Conservation (phyloP, 1,140 invertebrate species). For the Aradophagus sp. region DNA sequence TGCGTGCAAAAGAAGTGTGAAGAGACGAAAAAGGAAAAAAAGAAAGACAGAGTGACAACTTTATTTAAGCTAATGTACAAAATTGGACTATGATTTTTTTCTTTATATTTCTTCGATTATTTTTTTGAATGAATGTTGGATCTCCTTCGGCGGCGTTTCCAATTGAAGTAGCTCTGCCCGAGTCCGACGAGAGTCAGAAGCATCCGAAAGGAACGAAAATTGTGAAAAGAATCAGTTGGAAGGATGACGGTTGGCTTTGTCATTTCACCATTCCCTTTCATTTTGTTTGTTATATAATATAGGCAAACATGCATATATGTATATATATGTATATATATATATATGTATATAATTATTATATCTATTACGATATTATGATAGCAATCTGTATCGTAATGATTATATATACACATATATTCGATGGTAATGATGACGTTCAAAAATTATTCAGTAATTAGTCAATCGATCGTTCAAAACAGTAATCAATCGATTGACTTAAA, state of each 20-base stretch:
- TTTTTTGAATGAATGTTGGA: conserved; percentile 31
- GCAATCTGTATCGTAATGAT: too few species aligned
- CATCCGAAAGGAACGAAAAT: conserved; percentile 76
- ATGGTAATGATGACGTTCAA: too few species aligned
- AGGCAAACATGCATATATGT: too few species aligned
- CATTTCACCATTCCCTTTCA: conserved; percentile 20
- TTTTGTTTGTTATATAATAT: conserved; percentile 36
- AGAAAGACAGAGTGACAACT: conserved; percentile 32
- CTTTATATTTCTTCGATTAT: conserved; percentile 5
- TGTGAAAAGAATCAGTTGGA: conserved; percentile 51
- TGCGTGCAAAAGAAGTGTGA: conserved; percentile 14
- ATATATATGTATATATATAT: conserved; percentile 52
- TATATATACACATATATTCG: too few species aligned
- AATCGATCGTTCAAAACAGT: too few species aligned
- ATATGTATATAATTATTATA: too few species aligned
- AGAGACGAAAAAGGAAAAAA: conserved; percentile 17
- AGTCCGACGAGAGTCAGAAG: conserved; percentile 78
- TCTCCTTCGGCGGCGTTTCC: conserved; percentile 82
- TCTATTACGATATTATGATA: too few species aligned
- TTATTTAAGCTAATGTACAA: conserved; percentile 55
- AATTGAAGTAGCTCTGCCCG: conserved; percentile 86
- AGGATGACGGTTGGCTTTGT: conserved; percentile 34
- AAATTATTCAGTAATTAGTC: too few species aligned
- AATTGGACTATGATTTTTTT: conserved; percentile 52
- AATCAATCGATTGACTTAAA: too few species aligned